Evolutionary conservation across 2,797 vertebrate species (phyloP).

Genomic region (Cheirogaleus major): DNA sequence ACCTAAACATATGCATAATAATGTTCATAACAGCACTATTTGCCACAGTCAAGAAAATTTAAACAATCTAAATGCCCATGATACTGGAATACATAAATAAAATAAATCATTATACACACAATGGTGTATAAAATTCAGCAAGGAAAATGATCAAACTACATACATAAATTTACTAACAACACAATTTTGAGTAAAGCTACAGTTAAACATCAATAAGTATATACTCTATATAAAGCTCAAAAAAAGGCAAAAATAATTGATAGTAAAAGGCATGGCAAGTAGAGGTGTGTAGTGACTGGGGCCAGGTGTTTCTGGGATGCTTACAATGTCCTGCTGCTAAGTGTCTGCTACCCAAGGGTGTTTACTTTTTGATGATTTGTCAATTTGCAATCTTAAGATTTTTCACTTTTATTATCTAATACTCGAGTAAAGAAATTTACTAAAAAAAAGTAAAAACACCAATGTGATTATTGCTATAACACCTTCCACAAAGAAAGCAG

Average conservation of each 20-base stretch:
- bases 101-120: not conserved
- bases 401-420: not conserved
- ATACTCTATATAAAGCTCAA: not conserved
- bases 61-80: not conserved
- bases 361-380: not conserved
- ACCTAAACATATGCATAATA: rapidly evolving
- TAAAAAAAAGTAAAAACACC: not conserved
- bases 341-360: not conserved
- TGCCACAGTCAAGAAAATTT: not conserved
- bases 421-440: not conserved
- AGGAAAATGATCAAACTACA: not conserved
- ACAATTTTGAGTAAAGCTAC: not conserved
- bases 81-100: not conserved
- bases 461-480: not conserved
- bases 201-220: not conserved
- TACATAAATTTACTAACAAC: not conserved
- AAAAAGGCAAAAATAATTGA: not conserved
- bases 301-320: not conserved
- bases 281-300: rapidly evolving
- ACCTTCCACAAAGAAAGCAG: not conserved
- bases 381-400: not conserved
- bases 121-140: not conserved
- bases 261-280: not conserved
- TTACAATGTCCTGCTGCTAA: not conserved
- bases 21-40: not conserved